Evolutionary conservation across 2,797 vertebrate species (phyloP).

Genomic region (Spheniscus humboldti): DNA sequence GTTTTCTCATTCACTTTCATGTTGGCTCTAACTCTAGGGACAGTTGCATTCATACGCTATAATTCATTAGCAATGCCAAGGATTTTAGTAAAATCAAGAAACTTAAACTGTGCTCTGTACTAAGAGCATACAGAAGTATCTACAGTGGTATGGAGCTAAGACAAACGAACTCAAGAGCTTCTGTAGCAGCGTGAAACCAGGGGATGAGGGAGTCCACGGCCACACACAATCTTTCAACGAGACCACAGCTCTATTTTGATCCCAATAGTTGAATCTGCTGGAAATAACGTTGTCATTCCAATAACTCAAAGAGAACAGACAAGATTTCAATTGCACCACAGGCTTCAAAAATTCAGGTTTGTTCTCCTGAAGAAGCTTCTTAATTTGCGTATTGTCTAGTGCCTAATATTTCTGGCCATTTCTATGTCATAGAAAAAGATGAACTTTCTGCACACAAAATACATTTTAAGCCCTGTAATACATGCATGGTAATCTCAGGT

Average conservation of each 20-base stretch:
- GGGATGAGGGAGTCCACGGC: rapidly evolving
- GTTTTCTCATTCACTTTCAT: background rate
- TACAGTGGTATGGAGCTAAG: background rate
- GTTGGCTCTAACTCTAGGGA: background rate
- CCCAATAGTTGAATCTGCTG: background rate
- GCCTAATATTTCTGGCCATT: background rate
- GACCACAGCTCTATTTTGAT: too few relatives aligned
- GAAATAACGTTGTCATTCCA: background rate
- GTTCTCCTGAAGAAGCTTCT: background rate
- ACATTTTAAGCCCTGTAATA: background rate
- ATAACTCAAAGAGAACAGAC: background rate
- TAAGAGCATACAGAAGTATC: background rate
- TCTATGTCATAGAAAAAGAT: background rate
- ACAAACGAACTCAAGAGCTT: background rate
- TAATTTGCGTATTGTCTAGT: too few relatives aligned
- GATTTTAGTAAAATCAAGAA: background rate
- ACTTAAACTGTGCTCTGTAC: background rate
- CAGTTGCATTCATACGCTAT: too few relatives aligned
- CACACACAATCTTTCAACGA: too few relatives aligned
- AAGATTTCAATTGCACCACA: background rate
- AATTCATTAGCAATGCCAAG: too few relatives aligned
- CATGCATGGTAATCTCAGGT: too few relatives aligned
- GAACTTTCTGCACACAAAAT: background rate
- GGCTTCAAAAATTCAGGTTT: background rate
- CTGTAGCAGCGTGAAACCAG: background rate